Percentiles rank a stretch among this genome's conserved stretches.
Evolutionary conservation across 2,888 invertebrate genomes (phyloP).

Genomic region (Dioctria rufipes): DNA sequence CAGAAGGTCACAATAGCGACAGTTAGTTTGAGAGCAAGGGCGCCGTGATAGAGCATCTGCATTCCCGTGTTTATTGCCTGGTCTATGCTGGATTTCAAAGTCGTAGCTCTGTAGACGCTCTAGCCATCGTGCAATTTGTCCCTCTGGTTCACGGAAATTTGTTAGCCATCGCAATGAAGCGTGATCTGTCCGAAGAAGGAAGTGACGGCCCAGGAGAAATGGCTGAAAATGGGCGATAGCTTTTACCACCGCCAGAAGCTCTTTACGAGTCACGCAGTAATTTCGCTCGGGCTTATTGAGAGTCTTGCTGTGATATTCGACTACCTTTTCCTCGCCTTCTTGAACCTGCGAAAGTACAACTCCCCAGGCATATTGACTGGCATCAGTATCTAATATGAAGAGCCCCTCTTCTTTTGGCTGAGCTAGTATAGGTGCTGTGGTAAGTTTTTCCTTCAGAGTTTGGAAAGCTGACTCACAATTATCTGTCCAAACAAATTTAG

Average conservation of each 20-base stretch:
- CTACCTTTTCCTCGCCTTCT: background rate
- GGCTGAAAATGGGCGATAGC: slow-evolving; percentile 35
- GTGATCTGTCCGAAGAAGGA: too few species aligned
- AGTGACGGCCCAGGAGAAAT: slow-evolving; percentile 1
- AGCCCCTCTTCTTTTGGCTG: background rate
- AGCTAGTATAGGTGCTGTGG: background rate
- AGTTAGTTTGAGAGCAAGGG: too few species aligned
- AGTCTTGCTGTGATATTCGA: too few species aligned
- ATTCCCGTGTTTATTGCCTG: background rate
- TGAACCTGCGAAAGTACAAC: slow-evolving; percentile 50
- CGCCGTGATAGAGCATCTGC: background rate
- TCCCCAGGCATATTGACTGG: slow-evolving; percentile 39
- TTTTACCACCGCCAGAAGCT: slow-evolving; percentile 43
- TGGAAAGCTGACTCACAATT: background rate
- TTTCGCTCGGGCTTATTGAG: too few species aligned
- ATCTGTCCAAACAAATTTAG: background rate
- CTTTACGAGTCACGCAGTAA: slow-evolving; percentile 55
- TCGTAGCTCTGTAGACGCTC: too few species aligned
- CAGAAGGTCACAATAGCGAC: background rate
- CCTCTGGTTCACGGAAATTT: slow-evolving; percentile 41
- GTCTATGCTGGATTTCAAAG: background rate
- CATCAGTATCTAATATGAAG: slow-evolving; percentile 2
- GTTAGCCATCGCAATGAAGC: too few species aligned
- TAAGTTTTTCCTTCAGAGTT: background rate
- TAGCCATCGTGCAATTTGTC: too few species aligned